phyloP scores from a whole-genome alignment of 2,888 invertebrate genomes.

The Tiliacea citrago region DNA sequence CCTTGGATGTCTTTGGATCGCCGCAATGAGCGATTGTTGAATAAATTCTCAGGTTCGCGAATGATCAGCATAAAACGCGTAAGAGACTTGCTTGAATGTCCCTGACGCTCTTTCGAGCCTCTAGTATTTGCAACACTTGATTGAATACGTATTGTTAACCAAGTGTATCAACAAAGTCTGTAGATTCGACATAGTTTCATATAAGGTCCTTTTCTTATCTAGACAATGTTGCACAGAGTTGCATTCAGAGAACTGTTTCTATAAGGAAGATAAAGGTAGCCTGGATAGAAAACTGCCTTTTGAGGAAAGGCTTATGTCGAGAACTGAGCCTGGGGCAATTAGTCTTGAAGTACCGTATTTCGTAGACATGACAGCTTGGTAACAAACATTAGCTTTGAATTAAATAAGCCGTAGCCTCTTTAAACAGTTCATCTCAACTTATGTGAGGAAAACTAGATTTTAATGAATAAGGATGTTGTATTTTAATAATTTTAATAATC shows the following conservation, averaged over 20 bases:
- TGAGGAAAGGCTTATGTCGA: slow-evolving; percentile 13
- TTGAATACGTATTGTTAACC: slow-evolving; percentile 53
- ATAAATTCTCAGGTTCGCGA: slow-evolving; percentile 24
- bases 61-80: slow-evolving; percentile 2
- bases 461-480: slow-evolving; percentile 17
- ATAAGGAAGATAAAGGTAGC: slow-evolving; percentile 27
- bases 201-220: slow-evolving; percentile 11
- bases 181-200: slow-evolving; percentile 22
- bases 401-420: neutral
- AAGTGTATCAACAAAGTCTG: slow-evolving; percentile 39
- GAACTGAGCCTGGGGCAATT: slow-evolving; percentile 10
- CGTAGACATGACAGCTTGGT: slow-evolving; percentile 10
- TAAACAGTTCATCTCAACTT: neutral
- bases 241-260: slow-evolving; percentile 3
- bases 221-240: slow-evolving; percentile 11
- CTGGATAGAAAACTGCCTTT: slow-evolving; percentile 9
- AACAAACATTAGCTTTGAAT: slow-evolving; percentile 8
- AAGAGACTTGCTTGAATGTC: neutral
- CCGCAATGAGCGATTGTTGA: slow-evolving; percentile 40
- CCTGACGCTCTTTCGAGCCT: slow-evolving; percentile 12
- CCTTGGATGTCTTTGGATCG: slow-evolving; percentile 71
- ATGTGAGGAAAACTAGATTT: neutral
- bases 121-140: slow-evolving; percentile 5
- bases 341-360: slow-evolving; percentile 17
- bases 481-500: slow-evolving; percentile 24